Conservation (phyloP, 1,140 invertebrate genomes). For the Chironomus tepperi region DNA sequence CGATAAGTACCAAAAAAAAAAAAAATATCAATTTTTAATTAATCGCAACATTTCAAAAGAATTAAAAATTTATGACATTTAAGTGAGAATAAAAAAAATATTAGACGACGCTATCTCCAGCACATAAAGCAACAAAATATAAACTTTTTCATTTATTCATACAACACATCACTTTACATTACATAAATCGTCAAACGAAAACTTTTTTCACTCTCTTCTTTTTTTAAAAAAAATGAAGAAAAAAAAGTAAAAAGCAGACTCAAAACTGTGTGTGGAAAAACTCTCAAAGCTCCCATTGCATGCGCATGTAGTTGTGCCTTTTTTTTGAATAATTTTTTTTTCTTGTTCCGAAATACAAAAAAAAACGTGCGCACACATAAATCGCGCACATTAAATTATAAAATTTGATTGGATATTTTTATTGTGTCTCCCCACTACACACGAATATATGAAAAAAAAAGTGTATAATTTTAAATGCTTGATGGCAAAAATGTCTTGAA, state of each 20-base stretch:
- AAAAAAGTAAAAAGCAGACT: neutral
- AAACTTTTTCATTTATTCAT: too few species aligned
- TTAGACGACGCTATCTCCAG: too few species aligned
- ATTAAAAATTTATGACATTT: too few species aligned
- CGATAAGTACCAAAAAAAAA: too few species aligned
- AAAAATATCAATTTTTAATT: too few species aligned
- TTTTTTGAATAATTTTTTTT: slow-evolving; percentile 22
- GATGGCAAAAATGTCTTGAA: neutral
- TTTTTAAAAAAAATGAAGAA: neutral
- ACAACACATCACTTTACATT: neutral
- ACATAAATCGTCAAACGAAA: neutral
- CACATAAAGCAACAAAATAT: too few species aligned
- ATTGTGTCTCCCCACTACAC: slow-evolving; percentile 7
- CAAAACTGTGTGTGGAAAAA: slow-evolving; percentile 15
- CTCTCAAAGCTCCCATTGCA: slow-evolving; percentile 16
- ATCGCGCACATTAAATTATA: slow-evolving; percentile 20
- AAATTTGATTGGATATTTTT: slow-evolving; percentile 22
- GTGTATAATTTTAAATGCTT: slow-evolving; percentile 20
- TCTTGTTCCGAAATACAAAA: neutral
- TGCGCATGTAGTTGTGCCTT: slow-evolving; percentile 14
- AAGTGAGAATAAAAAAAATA: too few species aligned
- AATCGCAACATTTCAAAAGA: too few species aligned
- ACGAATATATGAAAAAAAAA: neutral
- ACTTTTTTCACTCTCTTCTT: neutral
- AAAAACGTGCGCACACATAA: slow-evolving; percentile 17